Percentiles rank a stretch among this genome's conserved stretches.
phyloP scores from a whole-genome alignment of 2,113 vertebrate genomes.

The Grus americana region DNA sequence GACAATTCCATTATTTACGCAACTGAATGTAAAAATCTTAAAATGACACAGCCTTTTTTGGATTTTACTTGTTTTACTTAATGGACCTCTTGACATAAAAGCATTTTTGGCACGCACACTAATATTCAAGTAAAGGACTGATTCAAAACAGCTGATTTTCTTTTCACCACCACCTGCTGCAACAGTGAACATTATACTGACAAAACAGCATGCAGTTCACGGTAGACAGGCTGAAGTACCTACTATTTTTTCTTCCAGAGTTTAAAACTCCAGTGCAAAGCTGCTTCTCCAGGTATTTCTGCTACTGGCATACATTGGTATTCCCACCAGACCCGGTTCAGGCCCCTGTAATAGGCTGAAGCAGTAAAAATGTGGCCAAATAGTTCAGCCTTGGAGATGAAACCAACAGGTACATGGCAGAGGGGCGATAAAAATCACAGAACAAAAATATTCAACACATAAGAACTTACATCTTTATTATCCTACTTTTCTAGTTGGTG shows the following conservation, averaged over 20 bases:
- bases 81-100: slow-evolving; percentile 14
- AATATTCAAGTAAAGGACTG: neutral
- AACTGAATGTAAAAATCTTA: neutral
- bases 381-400: neutral
- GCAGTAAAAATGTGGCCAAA: neutral
- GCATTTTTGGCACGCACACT: slow-evolving; percentile 42
- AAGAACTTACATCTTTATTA: neutral
- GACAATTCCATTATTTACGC: slow-evolving; percentile 27
- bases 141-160: neutral
- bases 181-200: neutral
- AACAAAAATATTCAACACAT: neutral
- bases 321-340: neutral
- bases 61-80: slow-evolving; percentile 29
- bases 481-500: neutral
- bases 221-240: neutral
- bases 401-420: neutral
- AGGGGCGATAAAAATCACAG: neutral
- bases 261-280: neutral
- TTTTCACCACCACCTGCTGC: neutral
- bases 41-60: neutral
- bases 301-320: fast-evolving
- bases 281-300: neutral
- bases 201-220: neutral
- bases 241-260: neutral
- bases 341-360: neutral